Conservation (phyloP, 2,888 invertebrate genomes). For the Troides aeacus region DNA sequence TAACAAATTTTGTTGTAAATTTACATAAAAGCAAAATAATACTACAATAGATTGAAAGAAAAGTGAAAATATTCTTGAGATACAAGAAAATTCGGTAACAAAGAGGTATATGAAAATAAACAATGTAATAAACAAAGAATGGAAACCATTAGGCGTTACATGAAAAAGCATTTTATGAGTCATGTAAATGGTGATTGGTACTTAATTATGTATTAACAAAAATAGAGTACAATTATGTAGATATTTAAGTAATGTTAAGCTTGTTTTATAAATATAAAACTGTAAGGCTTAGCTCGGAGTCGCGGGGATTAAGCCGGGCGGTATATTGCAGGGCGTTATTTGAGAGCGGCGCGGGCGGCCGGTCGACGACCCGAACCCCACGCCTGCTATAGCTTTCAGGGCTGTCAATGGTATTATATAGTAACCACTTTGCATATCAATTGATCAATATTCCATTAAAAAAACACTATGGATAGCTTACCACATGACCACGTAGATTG, state of each 20-base stretch:
- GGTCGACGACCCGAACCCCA: constrained; percentile 68
- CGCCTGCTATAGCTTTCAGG: constrained; percentile 53
- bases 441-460: not conserved
- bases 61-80: not conserved
- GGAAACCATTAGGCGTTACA: constrained; percentile 1
- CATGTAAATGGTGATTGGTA: not conserved
- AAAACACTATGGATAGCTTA: not conserved
- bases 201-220: not conserved
- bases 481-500: no score
- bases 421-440: not conserved
- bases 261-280: constrained; percentile 33
- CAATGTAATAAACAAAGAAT: not conserved
- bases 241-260: constrained; percentile 31
- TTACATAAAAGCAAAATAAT: no score
- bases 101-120: not conserved
- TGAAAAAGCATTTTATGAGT: no score
- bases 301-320: constrained; percentile 56
- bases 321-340: constrained; percentile 72
- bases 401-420: constrained; percentile 44
- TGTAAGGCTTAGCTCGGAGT: constrained; percentile 53
- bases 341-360: constrained; percentile 66
- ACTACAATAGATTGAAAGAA: no score
- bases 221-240: constrained; percentile 12
- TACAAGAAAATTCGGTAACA: not conserved
- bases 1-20: no score